These are phyloP conservation scores for Zingel zingel DNA, from an alignment of 2,113 vertebrate genomes.

Conservation along the genomic window DNA sequence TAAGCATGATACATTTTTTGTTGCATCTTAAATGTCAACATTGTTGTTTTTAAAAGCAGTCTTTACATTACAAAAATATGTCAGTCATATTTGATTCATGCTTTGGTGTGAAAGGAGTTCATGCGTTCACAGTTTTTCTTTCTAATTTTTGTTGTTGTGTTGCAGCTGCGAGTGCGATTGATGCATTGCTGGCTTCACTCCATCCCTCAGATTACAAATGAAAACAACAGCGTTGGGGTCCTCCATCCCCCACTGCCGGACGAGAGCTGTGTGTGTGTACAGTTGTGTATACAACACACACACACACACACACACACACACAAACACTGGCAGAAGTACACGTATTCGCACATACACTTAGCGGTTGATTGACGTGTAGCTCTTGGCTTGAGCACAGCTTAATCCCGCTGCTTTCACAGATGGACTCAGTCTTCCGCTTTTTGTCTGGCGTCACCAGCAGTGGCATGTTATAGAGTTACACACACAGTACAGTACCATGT, in stretches of 20 bases:
- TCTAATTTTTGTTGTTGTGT: slow-evolving; percentile 18
- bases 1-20: neutral
- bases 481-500: slow-evolving; percentile 47
- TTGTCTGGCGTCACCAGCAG: slow-evolving; percentile 76
- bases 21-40: neutral
- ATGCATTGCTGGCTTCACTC: slow-evolving; percentile 52
- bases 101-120: slow-evolving; percentile 9
- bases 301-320: slow-evolving; percentile 32
- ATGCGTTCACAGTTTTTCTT: slow-evolving; percentile 14
- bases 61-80: neutral
- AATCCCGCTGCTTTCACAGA: slow-evolving; percentile 81
- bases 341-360: slow-evolving; percentile 53
- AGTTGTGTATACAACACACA: slow-evolving; percentile 32
- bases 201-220: slow-evolving; percentile 70
- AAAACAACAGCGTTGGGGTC: slow-evolving; percentile 69
- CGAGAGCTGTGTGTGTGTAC: slow-evolving; percentile 34
- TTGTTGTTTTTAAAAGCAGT: neutral
- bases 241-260: slow-evolving; percentile 53
- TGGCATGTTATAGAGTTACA: slow-evolving; percentile 51
- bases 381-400: slow-evolving; percentile 74
- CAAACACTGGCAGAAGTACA: slow-evolving; percentile 18
- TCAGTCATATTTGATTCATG: slow-evolving; percentile 22
- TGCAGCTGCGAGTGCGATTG: slow-evolving; percentile 49
- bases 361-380: slow-evolving; percentile 77
- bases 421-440: slow-evolving; percentile 79